Base-by-base conservation (phyloP, 1,140 invertebrate species). In the Zelostemma sp. region DNA sequence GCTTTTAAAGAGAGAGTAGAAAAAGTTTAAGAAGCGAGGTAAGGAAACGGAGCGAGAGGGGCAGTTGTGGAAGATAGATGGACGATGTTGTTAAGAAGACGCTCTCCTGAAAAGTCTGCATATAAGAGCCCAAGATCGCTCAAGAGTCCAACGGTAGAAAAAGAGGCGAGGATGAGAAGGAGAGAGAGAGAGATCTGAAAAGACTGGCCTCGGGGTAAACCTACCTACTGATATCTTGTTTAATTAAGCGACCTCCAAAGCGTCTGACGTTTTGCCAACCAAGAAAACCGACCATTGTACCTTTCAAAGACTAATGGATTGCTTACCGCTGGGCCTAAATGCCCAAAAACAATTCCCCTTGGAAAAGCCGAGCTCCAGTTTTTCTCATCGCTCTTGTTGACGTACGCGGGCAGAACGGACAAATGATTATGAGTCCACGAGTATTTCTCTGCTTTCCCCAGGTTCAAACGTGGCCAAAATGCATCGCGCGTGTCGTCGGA, bases 201-300 rank as follows among this genome's bases (percentile, higher is more conserved):
- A 56, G 64, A 72, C 50, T 64, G 66, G 66, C 59, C 47, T 51
- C 45, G 46, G 66, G 62, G 41, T 59, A 68, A n/a, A n/a, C 49
- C 45, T 49, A 21, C 53, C 41, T 71, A 71, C 75, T 76, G 71
- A 78, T 78, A 78, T 76, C 75, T 76, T 73, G 68, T 78, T 78
- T 77, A 78, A 78, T 78, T 78, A 75, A 76, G 67, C 61, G 64
- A 60, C 64, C 60, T 68, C 74, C 57, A 72, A 75, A 75, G 58
- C 57, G 55, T 21, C 65, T 48, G 58, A 60, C 71, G 60, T 72
- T 67, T 72, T 75, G 53, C 66, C 66, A 38, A 28, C 41, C 64
- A 61, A 75, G 68, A 74, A 43, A 72, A 66, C 63, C 43, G 31
- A 67, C 54, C 35, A 69, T 76, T 72, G 69, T 76, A 62, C 43